Conservation (phyloP, 2,888 invertebrate genomes). For the Drosophila paramelanica region DNA sequence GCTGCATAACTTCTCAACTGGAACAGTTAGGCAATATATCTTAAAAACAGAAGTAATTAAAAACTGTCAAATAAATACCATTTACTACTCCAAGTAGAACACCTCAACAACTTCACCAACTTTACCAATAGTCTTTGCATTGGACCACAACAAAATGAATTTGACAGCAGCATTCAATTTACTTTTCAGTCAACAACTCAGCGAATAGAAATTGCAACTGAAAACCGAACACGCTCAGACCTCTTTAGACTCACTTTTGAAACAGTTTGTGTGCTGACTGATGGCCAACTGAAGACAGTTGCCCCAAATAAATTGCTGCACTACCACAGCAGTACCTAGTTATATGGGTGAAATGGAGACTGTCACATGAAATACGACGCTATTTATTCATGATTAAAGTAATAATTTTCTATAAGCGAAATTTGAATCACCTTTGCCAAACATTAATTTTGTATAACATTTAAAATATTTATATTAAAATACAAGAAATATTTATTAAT, state of each 20-base stretch:
- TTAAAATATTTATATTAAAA: no score
- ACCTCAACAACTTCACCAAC: slow-evolving; percentile 5
- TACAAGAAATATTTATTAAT: no score
- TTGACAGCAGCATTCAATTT: slow-evolving; percentile 9
- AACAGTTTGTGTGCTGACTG: slow-evolving; percentile 8
- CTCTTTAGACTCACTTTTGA: neutral
- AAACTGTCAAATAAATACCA: slow-evolving; percentile 45
- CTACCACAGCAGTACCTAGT: no score
- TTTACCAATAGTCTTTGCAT: slow-evolving; percentile 15
- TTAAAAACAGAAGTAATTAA: slow-evolving; percentile 27
- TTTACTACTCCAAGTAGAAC: neutral
- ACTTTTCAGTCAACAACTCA: neutral
- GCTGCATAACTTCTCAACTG: neutral
- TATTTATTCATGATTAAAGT: no score
- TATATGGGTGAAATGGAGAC: no score
- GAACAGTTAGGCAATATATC: slow-evolving; percentile 4
- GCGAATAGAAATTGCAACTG: neutral
- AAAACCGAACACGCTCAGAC: neutral
- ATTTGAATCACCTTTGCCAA: no score
- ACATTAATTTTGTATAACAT: no score
- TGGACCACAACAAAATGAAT: slow-evolving; percentile 17
- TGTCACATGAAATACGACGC: no score
- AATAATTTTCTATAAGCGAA: no score
- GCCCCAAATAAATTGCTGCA: neutral
- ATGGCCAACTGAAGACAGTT: neutral